These are phyloP conservation scores for Anguilla obscura DNA, from an alignment of 2,797 vertebrate genomes.

Conservation along the genomic window DNA sequence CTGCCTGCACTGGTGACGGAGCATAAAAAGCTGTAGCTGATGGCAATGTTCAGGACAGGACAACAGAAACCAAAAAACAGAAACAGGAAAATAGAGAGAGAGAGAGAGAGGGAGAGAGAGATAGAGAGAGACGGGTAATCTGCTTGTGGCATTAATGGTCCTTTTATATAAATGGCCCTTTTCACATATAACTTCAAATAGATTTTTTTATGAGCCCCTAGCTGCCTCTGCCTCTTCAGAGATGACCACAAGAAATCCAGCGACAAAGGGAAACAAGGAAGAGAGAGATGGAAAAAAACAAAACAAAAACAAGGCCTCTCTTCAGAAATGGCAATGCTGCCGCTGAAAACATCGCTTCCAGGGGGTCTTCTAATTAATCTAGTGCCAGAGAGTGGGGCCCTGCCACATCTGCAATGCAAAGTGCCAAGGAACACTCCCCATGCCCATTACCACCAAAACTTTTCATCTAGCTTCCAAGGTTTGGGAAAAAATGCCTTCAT, in stretches of 20 bases:
- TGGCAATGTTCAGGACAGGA: not conserved
- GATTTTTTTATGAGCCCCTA: constrained; percentile 27
- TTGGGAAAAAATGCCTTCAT: constrained; percentile 73
- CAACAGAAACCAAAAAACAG: not conserved
- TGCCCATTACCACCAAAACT: constrained; percentile 66
- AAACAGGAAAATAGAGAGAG: not conserved
- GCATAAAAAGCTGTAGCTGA: not conserved
- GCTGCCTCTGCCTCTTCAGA: constrained; percentile 35
- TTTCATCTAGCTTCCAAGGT: constrained; percentile 65
- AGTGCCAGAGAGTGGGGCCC: constrained; percentile 56
- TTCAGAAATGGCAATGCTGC: constrained; percentile 60
- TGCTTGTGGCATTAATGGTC: not conserved
- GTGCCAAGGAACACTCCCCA: constrained; percentile 63
- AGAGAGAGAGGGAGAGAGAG: not conserved
- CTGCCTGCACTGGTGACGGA: not conserved
- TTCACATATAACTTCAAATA: constrained; percentile 21
- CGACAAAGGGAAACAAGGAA: constrained; percentile 43
- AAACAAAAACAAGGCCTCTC: constrained; percentile 53
- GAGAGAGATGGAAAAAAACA: not conserved
- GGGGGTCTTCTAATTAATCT: constrained; percentile 78
- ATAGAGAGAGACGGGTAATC: not conserved
- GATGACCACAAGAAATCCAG: constrained; percentile 61
- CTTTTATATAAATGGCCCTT: constrained; percentile 5
- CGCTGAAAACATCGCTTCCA: constrained; percentile 64
- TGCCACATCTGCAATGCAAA: constrained; percentile 66